Conservation (phyloP, 1,140 invertebrate genomes). For the Luehdorfia chinensis region DNA sequence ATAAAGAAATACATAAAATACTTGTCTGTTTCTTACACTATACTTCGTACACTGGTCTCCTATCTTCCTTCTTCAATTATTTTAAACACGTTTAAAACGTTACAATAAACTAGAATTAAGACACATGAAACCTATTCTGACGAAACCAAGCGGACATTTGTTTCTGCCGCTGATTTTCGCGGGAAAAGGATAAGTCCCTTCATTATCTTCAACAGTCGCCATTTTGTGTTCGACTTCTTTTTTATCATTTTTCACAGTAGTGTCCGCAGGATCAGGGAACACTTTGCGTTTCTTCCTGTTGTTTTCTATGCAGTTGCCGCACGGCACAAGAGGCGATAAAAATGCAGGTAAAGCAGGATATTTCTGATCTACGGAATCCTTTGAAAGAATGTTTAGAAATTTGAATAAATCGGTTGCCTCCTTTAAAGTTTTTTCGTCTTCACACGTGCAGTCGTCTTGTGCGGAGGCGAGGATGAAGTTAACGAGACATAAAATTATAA, state of each 20-base stretch:
- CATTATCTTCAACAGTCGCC: background rate
- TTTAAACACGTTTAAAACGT: too few relatives aligned
- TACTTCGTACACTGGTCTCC: too few relatives aligned
- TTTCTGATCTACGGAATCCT: constrained; percentile 1
- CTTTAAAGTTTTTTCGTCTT: background rate
- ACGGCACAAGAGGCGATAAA: constrained; percentile 28
- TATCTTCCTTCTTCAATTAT: too few relatives aligned
- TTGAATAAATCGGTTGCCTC: constrained; percentile 19
- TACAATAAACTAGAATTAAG: background rate
- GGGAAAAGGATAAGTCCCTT: background rate
- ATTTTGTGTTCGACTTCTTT: background rate
- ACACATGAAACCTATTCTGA: constrained; percentile 19
- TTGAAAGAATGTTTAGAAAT: constrained; percentile 27
- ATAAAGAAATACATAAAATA: too few relatives aligned
- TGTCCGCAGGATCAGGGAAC: background rate
- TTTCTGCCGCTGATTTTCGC: constrained; percentile 14
- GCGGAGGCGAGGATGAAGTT: background rate
- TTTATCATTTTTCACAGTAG: too few relatives aligned
- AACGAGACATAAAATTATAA: background rate
- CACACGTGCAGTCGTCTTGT: background rate
- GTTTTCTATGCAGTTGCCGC: constrained; percentile 32
- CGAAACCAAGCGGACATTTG: constrained; percentile 20
- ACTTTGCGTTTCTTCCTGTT: constrained; percentile 34
- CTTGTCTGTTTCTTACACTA: too few relatives aligned
- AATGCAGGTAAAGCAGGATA: constrained; percentile 33